These are phyloP conservation scores for Catonia carolina DNA, from an alignment of 2,888 invertebrate genomes.

Conservation along the genomic window DNA sequence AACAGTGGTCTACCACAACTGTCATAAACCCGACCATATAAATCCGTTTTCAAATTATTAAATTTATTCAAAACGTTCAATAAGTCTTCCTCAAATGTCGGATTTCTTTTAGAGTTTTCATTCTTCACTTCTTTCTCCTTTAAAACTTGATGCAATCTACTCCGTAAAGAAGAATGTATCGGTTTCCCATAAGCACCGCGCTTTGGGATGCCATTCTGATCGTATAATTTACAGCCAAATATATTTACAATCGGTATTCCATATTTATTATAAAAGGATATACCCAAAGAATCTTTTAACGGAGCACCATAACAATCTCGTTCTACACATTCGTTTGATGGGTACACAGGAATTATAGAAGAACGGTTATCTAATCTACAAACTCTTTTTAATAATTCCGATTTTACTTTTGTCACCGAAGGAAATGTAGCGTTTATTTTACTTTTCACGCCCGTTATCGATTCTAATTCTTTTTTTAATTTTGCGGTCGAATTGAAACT, in stretches of 20 bases:
- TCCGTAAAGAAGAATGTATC: not conserved
- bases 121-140: not conserved
- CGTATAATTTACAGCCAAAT: not conserved
- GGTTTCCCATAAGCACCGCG: constrained; percentile 5
- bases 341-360: no score
- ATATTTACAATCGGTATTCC: not conserved
- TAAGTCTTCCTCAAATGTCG: not conserved
- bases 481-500: no score
- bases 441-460: no score
- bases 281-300: not conserved
- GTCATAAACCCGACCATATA: not conserved
- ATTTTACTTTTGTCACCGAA: not conserved
- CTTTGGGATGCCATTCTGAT: not conserved
- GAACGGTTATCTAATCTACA: no score
- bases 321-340: no score
- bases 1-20: constrained; percentile 1
- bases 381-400: not conserved
- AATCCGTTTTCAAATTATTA: not conserved
- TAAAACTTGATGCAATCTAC: not conserved
- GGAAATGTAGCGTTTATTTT: not conserved
- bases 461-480: no score
- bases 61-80: not conserved
- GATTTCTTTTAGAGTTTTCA: not conserved
- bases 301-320: not conserved
- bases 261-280: not conserved